A percentile compares a stretch with the other conserved stretches of the same genome.
Conservation (phyloP, 2,797 vertebrate species). For the Trichosurus vulpecula region DNA sequence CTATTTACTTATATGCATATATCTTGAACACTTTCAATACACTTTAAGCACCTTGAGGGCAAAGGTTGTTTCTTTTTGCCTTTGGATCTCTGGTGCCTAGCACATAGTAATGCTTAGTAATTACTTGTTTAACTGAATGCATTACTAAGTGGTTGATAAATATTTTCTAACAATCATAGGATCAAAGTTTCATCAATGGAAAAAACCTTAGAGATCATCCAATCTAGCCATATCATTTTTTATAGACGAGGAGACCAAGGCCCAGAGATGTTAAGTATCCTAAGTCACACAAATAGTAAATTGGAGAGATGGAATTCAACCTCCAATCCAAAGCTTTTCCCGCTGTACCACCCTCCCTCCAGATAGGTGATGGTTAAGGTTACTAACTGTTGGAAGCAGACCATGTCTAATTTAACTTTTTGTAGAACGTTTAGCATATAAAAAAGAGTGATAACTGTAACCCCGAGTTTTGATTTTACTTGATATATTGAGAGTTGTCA, state of each 20-base stretch:
- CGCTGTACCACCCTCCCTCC: neutral
- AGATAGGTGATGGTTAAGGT: neutral
- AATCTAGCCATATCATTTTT: neutral
- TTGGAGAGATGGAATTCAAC: neutral
- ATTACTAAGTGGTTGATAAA: neutral
- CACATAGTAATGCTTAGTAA: neutral
- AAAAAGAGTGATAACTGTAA: neutral
- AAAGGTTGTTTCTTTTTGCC: slow-evolving; percentile 49
- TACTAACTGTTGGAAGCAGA: neutral
- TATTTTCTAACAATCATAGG: neutral
- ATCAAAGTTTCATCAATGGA: neutral
- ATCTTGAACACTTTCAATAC: neutral
- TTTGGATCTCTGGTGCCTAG: neutral
- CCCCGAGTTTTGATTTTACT: neutral
- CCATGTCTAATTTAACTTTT: neutral
- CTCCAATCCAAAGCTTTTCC: neutral
- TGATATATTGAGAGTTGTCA: neutral
- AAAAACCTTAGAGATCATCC: neutral
- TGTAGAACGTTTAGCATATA: neutral
- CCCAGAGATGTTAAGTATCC: neutral
- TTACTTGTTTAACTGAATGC: neutral
- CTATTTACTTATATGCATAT: neutral
- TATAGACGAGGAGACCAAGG: neutral
- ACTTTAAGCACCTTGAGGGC: slow-evolving; percentile 75
- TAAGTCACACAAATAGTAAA: neutral